A percentile compares a stretch with the other conserved stretches of the same genome.
Evolutionary conservation across 2,113 vertebrate genomes (phyloP).

Genomic region (Pseudorectes ferrugineus): DNA sequence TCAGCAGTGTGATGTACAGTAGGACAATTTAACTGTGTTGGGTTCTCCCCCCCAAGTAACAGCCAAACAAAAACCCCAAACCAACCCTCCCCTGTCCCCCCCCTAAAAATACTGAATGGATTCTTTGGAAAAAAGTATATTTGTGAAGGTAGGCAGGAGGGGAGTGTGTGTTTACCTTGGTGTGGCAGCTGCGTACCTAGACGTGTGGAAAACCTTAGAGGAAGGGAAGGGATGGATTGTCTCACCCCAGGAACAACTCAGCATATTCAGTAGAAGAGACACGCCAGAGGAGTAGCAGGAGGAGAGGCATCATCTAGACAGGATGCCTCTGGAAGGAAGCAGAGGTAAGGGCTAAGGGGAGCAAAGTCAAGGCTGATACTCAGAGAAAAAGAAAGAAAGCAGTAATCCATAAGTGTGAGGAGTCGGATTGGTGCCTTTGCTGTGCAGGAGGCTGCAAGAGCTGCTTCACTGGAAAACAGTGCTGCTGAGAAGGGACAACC

Average conservation of each 20-base stretch:
- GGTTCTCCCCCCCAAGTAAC: neutral
- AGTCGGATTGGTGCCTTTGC: rapidly evolving
- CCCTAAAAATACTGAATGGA: neutral
- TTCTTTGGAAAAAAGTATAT: neutral
- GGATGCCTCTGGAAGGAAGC: neutral
- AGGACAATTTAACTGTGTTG: neutral
- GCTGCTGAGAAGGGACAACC: neutral
- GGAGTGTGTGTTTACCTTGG: neutral
- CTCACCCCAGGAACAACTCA: neutral
- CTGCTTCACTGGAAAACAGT: neutral
- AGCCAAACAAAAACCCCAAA: neutral
- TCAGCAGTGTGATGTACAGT: neutral
- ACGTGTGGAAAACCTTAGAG: neutral
- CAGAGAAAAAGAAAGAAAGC: neutral
- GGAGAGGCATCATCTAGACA: neutral
- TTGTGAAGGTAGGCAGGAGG: neutral
- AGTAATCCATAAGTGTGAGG: neutral
- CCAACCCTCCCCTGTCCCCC: too few species aligned
- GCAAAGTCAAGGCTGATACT: neutral
- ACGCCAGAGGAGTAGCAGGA: neutral
- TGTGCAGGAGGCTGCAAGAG: neutral
- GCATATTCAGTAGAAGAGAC: neutral
- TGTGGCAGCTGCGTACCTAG: neutral
- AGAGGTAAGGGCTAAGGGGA: neutral
- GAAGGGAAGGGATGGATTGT: neutral